phyloP scores from a whole-genome alignment of 1,140 invertebrate species.

The Cherax quadricarinatus region DNA sequence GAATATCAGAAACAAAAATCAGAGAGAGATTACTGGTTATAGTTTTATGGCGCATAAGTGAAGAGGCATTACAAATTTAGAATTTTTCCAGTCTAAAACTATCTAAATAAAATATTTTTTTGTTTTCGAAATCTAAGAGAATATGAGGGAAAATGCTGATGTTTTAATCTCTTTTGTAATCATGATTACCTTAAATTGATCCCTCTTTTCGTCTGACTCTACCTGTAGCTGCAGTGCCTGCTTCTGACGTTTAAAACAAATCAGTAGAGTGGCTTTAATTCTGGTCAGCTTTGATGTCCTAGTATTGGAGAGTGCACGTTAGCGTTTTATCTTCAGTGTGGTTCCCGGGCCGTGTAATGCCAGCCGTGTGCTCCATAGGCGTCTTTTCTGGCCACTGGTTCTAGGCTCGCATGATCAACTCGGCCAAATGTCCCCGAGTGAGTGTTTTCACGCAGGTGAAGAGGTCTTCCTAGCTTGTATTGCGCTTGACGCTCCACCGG shows the following conservation, averaged over 20 bases:
- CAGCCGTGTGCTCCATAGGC: slow-evolving; percentile 4
- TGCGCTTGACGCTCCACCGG: too few species aligned
- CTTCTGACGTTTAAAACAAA: slow-evolving; percentile 27
- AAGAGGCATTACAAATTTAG: too few species aligned
- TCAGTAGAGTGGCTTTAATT: slow-evolving; percentile 16
- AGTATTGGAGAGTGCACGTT: not conserved
- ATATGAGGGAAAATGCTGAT: not conserved
- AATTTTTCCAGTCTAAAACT: too few species aligned
- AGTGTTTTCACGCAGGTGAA: too few species aligned
- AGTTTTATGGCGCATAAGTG: too few species aligned
- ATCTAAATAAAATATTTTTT: too few species aligned
- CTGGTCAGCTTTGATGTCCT: not conserved
- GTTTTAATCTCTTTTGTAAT: not conserved
- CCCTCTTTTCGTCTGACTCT: not conserved
- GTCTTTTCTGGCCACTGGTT: slow-evolving; percentile 3
- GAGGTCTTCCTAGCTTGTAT: too few species aligned
- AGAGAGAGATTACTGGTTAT: too few species aligned
- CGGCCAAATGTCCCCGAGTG: not conserved
- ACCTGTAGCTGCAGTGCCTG: not conserved
- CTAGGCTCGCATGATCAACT: not conserved
- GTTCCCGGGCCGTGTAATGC: not conserved
- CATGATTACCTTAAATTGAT: not conserved
- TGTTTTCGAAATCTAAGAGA: too few species aligned
- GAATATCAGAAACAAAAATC: too few species aligned
- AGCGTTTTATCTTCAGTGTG: slow-evolving; percentile 19